A percentile compares a stretch with the other conserved stretches of the same genome.
These are phyloP conservation scores for Neogale vison DNA, from an alignment of 2,113 vertebrate species.

Conservation along the genomic window DNA sequence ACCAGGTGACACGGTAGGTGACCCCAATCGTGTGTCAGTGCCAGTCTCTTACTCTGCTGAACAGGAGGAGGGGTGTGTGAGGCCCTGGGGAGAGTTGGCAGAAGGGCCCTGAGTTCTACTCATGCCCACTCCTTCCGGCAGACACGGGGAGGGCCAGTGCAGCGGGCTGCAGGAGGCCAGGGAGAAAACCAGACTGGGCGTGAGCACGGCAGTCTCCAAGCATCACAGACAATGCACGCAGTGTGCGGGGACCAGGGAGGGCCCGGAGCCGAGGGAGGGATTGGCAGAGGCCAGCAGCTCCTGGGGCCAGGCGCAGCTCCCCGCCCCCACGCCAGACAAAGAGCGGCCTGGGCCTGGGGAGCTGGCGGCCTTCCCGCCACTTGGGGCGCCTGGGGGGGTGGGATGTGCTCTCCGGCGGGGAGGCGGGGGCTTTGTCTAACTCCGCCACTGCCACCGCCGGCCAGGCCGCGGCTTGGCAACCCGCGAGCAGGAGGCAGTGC, in stretches of 20 bases:
- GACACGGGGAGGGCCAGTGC: background rate
- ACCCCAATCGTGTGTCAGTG: background rate
- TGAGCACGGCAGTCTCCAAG: background rate
- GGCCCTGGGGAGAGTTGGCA: background rate
- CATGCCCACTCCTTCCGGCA: conserved; percentile 1
- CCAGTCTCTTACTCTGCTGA: background rate
- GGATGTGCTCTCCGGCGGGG: background rate
- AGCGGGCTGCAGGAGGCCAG: background rate
- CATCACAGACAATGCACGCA: conserved; percentile 73
- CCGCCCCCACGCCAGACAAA: conserved; percentile 81
- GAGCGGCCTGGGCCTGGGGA: conserved; percentile 76
- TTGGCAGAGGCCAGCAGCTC: conserved; percentile 77
- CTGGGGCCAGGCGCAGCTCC: conserved; percentile 74
- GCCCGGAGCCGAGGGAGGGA: conserved; percentile 32
- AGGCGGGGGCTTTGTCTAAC: conserved; percentile 86
- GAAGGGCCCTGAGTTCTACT: background rate
- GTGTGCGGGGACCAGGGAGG: conserved; percentile 63
- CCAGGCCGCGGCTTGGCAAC: conserved; percentile 87
- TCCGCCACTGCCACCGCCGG: conserved; percentile 85
- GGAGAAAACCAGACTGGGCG: conserved; percentile 42
- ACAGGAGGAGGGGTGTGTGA: background rate
- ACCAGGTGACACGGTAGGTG: background rate
- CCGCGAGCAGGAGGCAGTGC: conserved; percentile 84
- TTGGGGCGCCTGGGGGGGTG: conserved; percentile 74
- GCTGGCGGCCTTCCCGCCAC: conserved; percentile 80